These are phyloP conservation scores for Coelogynopora nodosa DNA, from an alignment of 2,888 invertebrate species.

Conservation along the genomic window DNA sequence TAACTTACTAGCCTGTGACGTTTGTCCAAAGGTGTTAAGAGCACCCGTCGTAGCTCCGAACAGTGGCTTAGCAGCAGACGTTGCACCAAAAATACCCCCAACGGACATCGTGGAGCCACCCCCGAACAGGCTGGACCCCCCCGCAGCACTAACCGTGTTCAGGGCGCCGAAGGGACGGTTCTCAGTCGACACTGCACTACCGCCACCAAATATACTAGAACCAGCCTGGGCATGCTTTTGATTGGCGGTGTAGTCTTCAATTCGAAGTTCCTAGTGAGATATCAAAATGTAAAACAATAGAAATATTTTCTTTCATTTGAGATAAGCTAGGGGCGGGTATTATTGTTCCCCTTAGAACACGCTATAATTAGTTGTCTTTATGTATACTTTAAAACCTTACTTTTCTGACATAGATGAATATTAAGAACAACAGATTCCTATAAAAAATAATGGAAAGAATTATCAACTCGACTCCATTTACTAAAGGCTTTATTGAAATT, in stretches of 20 bases:
- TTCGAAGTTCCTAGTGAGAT: conserved; percentile 69
- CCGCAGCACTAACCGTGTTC: neutral
- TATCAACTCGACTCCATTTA: too few relatives aligned
- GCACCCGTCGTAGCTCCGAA: conserved; percentile 48
- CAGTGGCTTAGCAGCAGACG: conserved; percentile 40
- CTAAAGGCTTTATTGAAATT: too few relatives aligned
- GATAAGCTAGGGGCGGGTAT: too few relatives aligned
- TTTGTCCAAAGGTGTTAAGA: conserved; percentile 21
- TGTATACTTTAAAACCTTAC: too few relatives aligned
- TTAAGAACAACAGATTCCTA: too few relatives aligned
- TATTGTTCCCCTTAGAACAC: too few relatives aligned
- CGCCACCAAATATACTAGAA: conserved; percentile 43
- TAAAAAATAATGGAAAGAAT: too few relatives aligned
- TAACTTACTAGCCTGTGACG: neutral
- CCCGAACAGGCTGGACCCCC: conserved; percentile 29
- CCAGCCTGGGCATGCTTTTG: conserved; percentile 70
- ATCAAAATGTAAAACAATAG: neutral
- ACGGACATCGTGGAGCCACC: conserved; percentile 56
- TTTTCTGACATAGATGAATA: too few relatives aligned
- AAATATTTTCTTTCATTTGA: too few relatives aligned
- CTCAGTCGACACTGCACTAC: conserved; percentile 54
- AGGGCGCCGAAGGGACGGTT: neutral
- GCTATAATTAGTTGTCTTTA: too few relatives aligned
- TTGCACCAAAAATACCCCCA: conserved; percentile 52
- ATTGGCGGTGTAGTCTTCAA: conserved; percentile 86